Evolutionary conservation across 64 coral and sea anemone species (phyloP), one percentile per base, ranked within the genome.

Genomic region (Porites australiensis): DNA sequence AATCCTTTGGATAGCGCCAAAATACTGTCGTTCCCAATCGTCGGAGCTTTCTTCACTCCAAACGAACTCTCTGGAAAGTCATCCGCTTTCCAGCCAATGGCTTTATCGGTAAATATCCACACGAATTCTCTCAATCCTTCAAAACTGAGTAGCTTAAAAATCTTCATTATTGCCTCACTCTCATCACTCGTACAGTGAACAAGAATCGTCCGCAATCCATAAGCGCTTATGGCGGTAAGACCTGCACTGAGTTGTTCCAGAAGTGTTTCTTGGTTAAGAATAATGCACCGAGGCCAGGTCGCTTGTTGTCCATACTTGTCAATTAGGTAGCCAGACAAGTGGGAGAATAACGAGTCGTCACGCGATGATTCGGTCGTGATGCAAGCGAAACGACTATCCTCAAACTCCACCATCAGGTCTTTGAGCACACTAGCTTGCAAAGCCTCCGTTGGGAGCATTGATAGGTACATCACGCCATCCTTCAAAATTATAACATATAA

Each of bases 31-130:
- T 66, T 77, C 7, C 52, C 77, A 14, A 18, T 19, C 5, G 62
- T 9, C 54, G 89, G 88, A 20, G 60, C 47, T 19, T 82, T 94
- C 46, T 76, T 20, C 58, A 97, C 73, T 49, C 92, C 95, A 69
- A 97, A 77, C 44, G 95, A 90, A 16, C 92, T 75, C 48, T 91
- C 83, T 0, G 95, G 95, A 70, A 97, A 78, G 2, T 55, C 54
- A 3, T 21, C 59, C 0, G 89, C 87, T 62, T 97, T 67, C 13
- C 47, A 51, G 13, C 53, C 18, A n/a, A 91, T 75, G 13, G 95
- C 92, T 52, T 87, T 71, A 71, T 91, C 82, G 0, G 92, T 97
- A 75, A 97, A 91, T 55, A 97, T 90, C 95, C 95, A 97, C 1
- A 88, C 71, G 61, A 90, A 85, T 43, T 93, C 65, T 22, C 86